A percentile compares a stretch with the other conserved stretches of the same genome.
Conservation (phyloP, 64 coral and sea anemone species). For the Cladopsammia gracilis region DNA sequence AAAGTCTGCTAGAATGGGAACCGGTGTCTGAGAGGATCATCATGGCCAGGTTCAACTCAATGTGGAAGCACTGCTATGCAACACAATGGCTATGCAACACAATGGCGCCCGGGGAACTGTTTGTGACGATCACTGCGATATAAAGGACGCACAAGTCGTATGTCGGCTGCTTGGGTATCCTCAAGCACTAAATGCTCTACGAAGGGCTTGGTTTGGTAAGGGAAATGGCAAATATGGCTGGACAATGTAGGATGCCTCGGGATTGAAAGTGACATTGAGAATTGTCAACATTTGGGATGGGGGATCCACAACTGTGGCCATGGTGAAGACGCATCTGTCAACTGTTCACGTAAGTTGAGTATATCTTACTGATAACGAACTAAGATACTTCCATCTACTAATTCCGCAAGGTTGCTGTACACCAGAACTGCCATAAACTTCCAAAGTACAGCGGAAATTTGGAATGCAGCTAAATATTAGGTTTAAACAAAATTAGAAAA, state of each 20-base stretch:
- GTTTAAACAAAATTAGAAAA: too few relatives aligned
- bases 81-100: not conserved
- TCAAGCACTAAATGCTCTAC: not conserved
- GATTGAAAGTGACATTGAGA: not conserved
- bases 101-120: conserved; percentile 4
- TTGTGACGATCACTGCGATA: not conserved
- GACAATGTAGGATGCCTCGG: not conserved
- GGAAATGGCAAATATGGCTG: conserved; percentile 20
- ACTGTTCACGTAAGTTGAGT: not conserved
- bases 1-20: conserved; percentile 8
- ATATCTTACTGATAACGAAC: too few relatives aligned
- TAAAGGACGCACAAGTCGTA: not conserved
- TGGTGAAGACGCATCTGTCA: conserved; percentile 11
- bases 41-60: conserved; percentile 18
- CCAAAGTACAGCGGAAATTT: too few relatives aligned
- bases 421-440: too few relatives aligned
- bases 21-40: conserved; percentile 14
- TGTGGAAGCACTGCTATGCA: not conserved
- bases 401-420: too few relatives aligned
- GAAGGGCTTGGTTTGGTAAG: not conserved
- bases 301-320: not conserved
- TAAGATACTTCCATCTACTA: too few relatives aligned
- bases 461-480: too few relatives aligned
- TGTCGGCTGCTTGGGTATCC: not conserved
- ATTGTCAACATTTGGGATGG: not conserved